phyloP scores from a whole-genome alignment of 2,797 vertebrate genomes.

The Enteromius fasciolatus region DNA sequence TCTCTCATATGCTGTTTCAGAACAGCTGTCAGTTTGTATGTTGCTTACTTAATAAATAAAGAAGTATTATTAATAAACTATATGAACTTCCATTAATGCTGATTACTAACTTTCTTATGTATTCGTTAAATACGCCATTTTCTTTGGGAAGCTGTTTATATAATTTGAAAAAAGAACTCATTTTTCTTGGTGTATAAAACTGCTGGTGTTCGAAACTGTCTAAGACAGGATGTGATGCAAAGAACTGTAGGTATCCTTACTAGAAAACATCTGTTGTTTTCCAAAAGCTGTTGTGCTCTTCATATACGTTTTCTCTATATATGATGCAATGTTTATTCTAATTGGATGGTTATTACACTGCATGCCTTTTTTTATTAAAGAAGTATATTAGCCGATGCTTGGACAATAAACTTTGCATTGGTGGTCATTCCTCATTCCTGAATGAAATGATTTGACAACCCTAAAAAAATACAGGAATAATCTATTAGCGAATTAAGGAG shows the following conservation, averaged over 20 bases:
- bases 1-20: neutral
- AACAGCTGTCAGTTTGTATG: neutral
- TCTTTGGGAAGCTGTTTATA: neutral
- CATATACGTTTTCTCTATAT: neutral
- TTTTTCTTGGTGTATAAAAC: neutral
- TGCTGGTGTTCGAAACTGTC: neutral
- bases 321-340: neutral
- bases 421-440: neutral
- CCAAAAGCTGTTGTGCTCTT: neutral
- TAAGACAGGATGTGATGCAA: neutral
- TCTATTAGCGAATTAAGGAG: neutral
- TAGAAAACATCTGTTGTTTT: neutral
- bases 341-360: neutral
- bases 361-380: neutral
- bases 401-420: neutral
- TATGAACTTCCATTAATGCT: neutral
- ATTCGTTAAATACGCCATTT: neutral
- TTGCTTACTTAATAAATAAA: neutral
- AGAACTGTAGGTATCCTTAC: neutral
- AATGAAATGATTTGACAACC: neutral
- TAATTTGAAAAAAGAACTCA: neutral
- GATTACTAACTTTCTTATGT: neutral
- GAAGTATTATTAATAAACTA: neutral
- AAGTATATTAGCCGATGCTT: neutral
- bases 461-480: neutral